These are phyloP conservation scores for Anolis carolinensis DNA, from an alignment of 2,113 vertebrate genomes.

Conservation along the genomic window DNA sequence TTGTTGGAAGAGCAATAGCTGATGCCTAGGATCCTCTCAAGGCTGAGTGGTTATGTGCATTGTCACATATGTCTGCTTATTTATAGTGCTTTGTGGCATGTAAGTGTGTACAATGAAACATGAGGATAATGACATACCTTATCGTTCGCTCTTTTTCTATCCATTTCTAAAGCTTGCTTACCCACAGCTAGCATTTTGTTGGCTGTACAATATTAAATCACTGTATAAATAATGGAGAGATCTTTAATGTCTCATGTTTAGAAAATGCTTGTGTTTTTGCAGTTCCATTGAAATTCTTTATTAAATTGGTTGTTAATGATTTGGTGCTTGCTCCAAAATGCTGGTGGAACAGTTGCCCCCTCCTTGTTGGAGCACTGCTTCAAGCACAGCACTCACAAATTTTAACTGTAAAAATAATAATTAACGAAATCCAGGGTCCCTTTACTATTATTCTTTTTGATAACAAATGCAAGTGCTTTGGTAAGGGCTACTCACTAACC, in stretches of 20 bases:
- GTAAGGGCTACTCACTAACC: neutral
- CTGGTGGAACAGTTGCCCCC: neutral
- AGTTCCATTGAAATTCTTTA: neutral
- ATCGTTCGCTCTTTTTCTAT: neutral
- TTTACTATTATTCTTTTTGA: too few relatives aligned
- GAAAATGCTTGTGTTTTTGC: neutral
- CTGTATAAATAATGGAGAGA: neutral
- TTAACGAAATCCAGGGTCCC: neutral
- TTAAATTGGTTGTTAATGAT: neutral
- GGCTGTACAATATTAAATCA: constrained; percentile 1
- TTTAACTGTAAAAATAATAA: neutral
- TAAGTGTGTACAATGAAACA: neutral
- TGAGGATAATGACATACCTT: neutral
- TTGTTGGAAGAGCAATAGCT: neutral
- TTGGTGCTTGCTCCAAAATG: neutral
- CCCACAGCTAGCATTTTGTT: neutral
- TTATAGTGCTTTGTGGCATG: neutral
- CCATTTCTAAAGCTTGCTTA: neutral
- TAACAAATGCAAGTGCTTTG: too few relatives aligned
- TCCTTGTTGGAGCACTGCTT: neutral
- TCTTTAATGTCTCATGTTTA: neutral
- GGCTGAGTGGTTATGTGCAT: constrained; percentile 7
- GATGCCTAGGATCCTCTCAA: neutral
- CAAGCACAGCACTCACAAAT: neutral
- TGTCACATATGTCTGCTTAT: constrained; percentile 13